Conservation (phyloP, 2,888 invertebrate genomes). For the Drosophila helvetica region DNA sequence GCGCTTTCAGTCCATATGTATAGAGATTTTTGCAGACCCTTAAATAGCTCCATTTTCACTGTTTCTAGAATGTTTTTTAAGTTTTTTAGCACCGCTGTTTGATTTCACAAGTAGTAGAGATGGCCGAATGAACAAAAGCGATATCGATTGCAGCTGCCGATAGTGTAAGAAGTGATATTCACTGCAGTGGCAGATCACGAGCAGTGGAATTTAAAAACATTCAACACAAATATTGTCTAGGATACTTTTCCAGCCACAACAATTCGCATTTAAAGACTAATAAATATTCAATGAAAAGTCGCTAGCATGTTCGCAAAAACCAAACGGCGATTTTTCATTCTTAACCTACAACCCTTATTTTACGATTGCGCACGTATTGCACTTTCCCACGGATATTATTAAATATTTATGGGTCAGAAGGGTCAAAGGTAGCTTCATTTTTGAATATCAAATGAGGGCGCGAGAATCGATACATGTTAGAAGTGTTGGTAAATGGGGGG, state of each 20-base stretch:
- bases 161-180: too few species aligned
- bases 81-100: too few species aligned
- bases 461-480: neutral
- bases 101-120: too few species aligned
- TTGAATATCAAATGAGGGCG: constrained; percentile 10
- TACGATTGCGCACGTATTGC: neutral
- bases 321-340: neutral
- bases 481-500: neutral
- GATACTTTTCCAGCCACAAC: too few species aligned
- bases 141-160: too few species aligned
- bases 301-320: too few species aligned
- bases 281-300: too few species aligned
- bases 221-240: too few species aligned
- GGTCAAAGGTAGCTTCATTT: neutral
- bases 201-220: too few species aligned
- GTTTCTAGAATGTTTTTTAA: constrained; percentile 36
- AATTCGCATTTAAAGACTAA: too few species aligned
- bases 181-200: too few species aligned
- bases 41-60: constrained; percentile 81
- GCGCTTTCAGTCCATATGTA: constrained; percentile 86
- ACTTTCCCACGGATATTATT: constrained; percentile 17
- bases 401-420: neutral
- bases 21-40: constrained; percentile 85
- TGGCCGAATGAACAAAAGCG: too few species aligned
- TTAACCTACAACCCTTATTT: neutral